Conservation (phyloP, 2,888 invertebrate genomes). For the Zeuzera pyrina region DNA sequence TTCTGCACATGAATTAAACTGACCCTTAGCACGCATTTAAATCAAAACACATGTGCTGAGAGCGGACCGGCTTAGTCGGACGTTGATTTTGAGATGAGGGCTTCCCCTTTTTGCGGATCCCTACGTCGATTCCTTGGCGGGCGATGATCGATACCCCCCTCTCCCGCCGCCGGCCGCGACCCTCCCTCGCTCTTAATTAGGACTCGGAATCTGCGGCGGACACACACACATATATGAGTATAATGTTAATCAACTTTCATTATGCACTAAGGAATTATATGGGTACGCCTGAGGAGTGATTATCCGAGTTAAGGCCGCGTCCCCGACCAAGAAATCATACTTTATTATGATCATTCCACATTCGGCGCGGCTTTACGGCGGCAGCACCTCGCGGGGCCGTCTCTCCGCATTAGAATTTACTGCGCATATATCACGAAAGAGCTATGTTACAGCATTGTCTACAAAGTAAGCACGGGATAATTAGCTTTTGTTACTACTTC, state of each 20-base stretch:
- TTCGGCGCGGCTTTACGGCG: conserved; percentile 47
- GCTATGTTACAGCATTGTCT: conserved; percentile 46
- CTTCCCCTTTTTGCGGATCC: conserved; percentile 69
- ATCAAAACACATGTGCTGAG: conserved; percentile 72
- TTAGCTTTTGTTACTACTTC: conserved; percentile 42
- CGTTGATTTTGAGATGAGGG: conserved; percentile 68
- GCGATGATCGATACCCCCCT: conserved; percentile 66
- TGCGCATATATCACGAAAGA: conserved; percentile 52
- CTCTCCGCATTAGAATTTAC: conserved; percentile 60
- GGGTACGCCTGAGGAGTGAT: conserved; percentile 72
- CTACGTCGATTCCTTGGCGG: conserved; percentile 71
- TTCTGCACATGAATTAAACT: conserved; percentile 61
- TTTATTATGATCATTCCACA: conserved; percentile 65
- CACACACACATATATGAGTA: conserved; percentile 68
- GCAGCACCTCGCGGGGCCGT: conserved; percentile 48
- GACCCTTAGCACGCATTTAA: conserved; percentile 66
- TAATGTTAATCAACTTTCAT: conserved; percentile 74
- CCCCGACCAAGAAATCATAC: conserved; percentile 70
- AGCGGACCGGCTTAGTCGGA: conserved; percentile 61
- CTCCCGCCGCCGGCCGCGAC: conserved; percentile 59
- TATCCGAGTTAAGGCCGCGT: conserved; percentile 62
- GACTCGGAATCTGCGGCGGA: conserved; percentile 88
- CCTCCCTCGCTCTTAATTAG: conserved; percentile 86
- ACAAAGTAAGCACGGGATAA: conserved; percentile 41
- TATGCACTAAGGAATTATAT: conserved; percentile 73